These are phyloP conservation scores for Drosophila neocordata DNA, from an alignment of 1,140 invertebrate species.

Conservation along the genomic window DNA sequence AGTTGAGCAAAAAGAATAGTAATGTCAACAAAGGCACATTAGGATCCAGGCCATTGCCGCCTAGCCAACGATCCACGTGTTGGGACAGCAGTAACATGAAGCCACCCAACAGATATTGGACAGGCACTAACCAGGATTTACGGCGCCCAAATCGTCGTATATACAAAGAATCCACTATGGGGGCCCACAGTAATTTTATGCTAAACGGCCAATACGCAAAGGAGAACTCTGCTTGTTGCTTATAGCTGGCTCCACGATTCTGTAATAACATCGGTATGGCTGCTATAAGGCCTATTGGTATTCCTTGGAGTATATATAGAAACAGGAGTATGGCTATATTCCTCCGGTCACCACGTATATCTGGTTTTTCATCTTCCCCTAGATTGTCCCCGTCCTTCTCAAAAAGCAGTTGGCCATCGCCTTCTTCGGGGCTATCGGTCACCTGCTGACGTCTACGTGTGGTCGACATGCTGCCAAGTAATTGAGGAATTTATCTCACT, in stretches of 20 bases:
- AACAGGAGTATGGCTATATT: slow-evolving; percentile 95
- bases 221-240: slow-evolving; percentile 98
- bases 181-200: slow-evolving; percentile 98
- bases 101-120: slow-evolving; percentile 92
- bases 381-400: background rate
- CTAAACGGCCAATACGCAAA: slow-evolving; percentile 99
- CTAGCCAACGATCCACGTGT: slow-evolving; percentile 90
- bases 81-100: slow-evolving; percentile 93
- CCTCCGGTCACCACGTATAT: slow-evolving; percentile 88
- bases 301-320: slow-evolving; percentile 97
- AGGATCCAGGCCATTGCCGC: slow-evolving; percentile 86
- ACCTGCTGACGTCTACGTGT: slow-evolving; percentile 24
- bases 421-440: slow-evolving; percentile 7
- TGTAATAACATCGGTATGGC: slow-evolving; percentile 98
- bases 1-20: slow-evolving; percentile 96
- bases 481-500: background rate
- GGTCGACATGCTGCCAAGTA: slow-evolving; percentile 26
- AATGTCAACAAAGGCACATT: slow-evolving; percentile 92
- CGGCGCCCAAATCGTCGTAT: slow-evolving; percentile 92
- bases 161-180: slow-evolving; percentile 97
- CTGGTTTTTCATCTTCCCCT: slow-evolving; percentile 61
- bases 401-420: slow-evolving; percentile 8
- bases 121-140: slow-evolving; percentile 98
- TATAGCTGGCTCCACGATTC: slow-evolving; percentile 94
- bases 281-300: slow-evolving; percentile 95